Percentiles rank a stretch among this genome's conserved stretches.
Conservation (phyloP, 2,888 invertebrate genomes). For the Drosophila longiperda region DNA sequence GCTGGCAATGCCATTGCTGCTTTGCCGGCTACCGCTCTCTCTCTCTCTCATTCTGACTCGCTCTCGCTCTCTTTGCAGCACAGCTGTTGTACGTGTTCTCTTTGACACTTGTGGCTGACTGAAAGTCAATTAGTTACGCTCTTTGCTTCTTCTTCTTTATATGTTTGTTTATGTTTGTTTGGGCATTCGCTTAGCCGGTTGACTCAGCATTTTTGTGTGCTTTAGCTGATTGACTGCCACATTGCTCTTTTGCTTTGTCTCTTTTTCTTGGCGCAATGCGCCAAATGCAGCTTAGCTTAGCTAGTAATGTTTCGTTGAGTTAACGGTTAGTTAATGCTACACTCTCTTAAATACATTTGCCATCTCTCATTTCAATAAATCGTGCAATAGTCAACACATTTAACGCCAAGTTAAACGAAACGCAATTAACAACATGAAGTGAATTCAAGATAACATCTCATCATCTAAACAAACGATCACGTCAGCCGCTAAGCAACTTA, state of each 20-base stretch:
- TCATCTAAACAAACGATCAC: constrained; percentile 69
- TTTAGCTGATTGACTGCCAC: constrained; percentile 36
- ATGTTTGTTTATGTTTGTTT: constrained; percentile 69
- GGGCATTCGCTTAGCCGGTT: constrained; percentile 46
- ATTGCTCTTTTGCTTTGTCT: background rate
- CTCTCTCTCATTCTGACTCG: constrained; percentile 2
- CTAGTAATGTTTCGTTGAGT: background rate
- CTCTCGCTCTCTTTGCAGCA: constrained; percentile 11
- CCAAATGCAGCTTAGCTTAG: constrained; percentile 8
- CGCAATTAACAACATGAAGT: constrained; percentile 58
- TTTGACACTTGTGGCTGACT: constrained; percentile 53
- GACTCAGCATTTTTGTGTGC: constrained; percentile 39
- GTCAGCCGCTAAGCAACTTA: constrained; percentile 56
- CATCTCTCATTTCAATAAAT: background rate
- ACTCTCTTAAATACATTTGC: background rate
- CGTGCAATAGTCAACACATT: constrained; percentile 59
- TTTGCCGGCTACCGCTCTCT: constrained; percentile 27
- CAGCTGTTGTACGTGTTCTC: constrained; percentile 48
- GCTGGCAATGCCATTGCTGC: constrained; percentile 57
- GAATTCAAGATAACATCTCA: constrained; percentile 24
- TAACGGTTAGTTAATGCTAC: constrained; percentile 4
- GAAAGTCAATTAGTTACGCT: constrained; percentile 69
- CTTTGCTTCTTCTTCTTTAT: constrained; percentile 50
- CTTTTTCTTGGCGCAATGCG: background rate
- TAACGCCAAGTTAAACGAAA: constrained; percentile 54